Conservation (phyloP, 1,140 invertebrate species). For the Eubasilissa regina region DNA sequence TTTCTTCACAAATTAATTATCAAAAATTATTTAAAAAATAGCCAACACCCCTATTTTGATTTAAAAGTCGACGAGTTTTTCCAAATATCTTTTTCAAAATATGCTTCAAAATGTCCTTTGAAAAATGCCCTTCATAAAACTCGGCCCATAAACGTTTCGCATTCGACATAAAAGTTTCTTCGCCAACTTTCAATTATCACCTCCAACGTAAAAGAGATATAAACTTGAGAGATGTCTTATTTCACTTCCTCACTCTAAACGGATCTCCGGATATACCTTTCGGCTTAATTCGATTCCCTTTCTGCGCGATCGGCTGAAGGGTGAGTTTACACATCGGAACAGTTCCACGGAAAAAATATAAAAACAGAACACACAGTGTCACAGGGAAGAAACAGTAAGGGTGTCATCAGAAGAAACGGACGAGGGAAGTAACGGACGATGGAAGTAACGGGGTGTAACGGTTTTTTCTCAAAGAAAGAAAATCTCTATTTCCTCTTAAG, state of each 20-base stretch:
- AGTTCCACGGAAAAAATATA: not conserved
- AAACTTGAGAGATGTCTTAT: conserved; percentile 11
- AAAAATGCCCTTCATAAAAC: too few species aligned
- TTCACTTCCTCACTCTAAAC: conserved; percentile 1
- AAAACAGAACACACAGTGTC: conserved; percentile 6
- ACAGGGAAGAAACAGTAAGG: conserved; percentile 17
- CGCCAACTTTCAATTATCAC: conserved; percentile 28
- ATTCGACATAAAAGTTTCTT: conserved; percentile 9
- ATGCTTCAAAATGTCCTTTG: too few species aligned
- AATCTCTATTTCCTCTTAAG: conserved; percentile 14
- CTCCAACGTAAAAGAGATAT: not conserved
- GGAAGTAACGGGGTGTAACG: conserved; percentile 9
- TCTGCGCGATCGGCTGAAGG: not conserved
- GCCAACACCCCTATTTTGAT: too few species aligned
- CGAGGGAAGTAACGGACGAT: conserved; percentile 1
- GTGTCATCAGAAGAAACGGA: not conserved
- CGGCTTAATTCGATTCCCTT: conserved; percentile 14
- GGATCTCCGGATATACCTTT: not conserved
- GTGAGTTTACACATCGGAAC: not conserved
- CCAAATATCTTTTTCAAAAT: too few species aligned
- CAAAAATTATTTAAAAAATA: too few species aligned
- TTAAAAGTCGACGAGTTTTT: too few species aligned
- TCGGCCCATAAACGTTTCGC: conserved; percentile 4
- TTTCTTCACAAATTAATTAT: too few species aligned
- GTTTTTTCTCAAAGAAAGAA: conserved; percentile 11